Percentiles rank a stretch among this genome's conserved stretches.
Evolutionary conservation across 2,888 invertebrate species (phyloP).

Genomic region (Mythimna vitellina): DNA sequence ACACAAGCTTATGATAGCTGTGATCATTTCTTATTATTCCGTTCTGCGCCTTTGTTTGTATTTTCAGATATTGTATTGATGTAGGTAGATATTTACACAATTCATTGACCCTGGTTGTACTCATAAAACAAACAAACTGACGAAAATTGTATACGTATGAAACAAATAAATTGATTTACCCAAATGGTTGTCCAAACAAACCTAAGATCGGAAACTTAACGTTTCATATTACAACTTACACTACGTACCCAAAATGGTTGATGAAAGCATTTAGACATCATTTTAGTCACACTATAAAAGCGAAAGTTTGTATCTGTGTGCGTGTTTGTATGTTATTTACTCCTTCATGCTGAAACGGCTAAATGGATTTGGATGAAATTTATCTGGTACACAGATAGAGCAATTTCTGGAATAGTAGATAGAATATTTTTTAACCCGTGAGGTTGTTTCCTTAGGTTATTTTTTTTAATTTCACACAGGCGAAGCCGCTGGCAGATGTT

Average conservation of each 20-base stretch:
- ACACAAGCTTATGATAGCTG: constrained; percentile 19
- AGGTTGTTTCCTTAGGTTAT: too few species aligned
- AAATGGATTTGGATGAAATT: too few species aligned
- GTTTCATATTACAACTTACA: constrained; percentile 1
- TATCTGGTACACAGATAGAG: too few species aligned
- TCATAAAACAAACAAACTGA: background rate
- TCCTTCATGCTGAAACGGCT: too few species aligned
- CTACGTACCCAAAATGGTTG: background rate
- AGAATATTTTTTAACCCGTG: too few species aligned
- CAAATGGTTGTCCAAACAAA: constrained; percentile 3
- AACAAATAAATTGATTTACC: background rate
- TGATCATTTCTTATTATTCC: constrained; percentile 37
- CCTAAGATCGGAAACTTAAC: background rate
- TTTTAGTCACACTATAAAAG: background rate
- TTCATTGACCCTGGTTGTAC: background rate
- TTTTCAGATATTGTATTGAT: constrained; percentile 21
- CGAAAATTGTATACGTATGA: background rate
- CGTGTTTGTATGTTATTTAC: too few species aligned
- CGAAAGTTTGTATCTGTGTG: too few species aligned
- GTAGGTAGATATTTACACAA: background rate
- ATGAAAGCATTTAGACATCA: constrained; percentile 8
- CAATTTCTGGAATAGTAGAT: too few species aligned
- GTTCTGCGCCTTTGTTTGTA: constrained; percentile 16
- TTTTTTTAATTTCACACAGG: too few species aligned
- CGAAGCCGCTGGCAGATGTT: background rate